Evolutionary conservation across 2,888 invertebrate species (phyloP), one percentile per base, ranked within the genome.

Genomic region (Pheosia gnoma): DNA sequence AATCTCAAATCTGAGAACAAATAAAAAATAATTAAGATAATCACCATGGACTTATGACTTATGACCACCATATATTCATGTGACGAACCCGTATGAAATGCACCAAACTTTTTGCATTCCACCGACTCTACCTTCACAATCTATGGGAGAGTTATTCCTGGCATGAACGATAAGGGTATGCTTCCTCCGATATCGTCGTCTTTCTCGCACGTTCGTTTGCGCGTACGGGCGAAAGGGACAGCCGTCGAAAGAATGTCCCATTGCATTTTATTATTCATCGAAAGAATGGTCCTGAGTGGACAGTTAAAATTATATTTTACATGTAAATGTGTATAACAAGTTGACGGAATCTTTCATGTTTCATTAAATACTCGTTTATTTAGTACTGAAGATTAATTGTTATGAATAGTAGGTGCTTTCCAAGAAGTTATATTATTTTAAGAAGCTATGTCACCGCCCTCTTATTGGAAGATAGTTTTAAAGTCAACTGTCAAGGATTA

Each of bases 81-180:
- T 79, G 76, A 75, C 65, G 70, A 71, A 64, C 68, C 59, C 55
- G 57, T 70, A 66, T 58, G 61, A 64, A 67, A 72, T 61, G 61
- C 58, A 62, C 72, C 77, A 72, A 75, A 81, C 81, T 87, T 88
- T 87, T 86, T 83, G 86, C 87, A 88, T 88, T 87, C 87, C 87
- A 74, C 73, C 80, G 79, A 72, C 72, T 76, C 75, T 72, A 54
- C 79, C 83, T 76, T 79, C 78, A 85, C 84, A 88, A 86, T 90
- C 89, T 91, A 90, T 91, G 91, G 89, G 89, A 90, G 89, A 91
- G 91, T 89, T 91, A 91, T 91, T 91, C 88, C 84, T 78, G 91
- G 92, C 89, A 91, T 91, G 91, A 84, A 87, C 85, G 90, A 90
- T 90, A 90, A 90, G 87, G 77, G 81, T 76, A 79, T 74, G 84